Evolutionary conservation across 2,113 vertebrate genomes (phyloP).

Genomic region (Meles meles): DNA sequence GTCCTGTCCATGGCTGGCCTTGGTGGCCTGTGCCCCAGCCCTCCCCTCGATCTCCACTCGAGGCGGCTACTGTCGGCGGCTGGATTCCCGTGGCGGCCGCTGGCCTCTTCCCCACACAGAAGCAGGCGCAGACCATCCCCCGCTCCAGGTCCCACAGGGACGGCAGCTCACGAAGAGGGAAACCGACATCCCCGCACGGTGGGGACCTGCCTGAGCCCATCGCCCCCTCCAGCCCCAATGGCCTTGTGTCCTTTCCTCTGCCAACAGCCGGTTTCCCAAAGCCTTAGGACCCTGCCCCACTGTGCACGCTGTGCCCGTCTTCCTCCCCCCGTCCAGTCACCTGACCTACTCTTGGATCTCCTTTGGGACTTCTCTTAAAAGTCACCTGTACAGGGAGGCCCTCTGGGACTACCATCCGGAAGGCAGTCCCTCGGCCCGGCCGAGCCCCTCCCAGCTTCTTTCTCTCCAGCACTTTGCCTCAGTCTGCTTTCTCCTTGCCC

Average conservation of each 20-base stretch:
- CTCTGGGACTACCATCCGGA: accelerated
- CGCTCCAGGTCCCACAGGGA: accelerated
- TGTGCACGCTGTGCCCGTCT: accelerated
- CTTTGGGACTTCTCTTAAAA: background rate
- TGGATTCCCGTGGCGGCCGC: accelerated
- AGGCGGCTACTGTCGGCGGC: accelerated
- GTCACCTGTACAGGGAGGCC: background rate
- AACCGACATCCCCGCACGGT: accelerated
- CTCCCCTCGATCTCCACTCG: too few relatives aligned
- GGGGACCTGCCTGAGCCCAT: accelerated
- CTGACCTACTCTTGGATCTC: accelerated
- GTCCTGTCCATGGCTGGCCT: accelerated
- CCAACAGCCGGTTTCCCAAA: accelerated
- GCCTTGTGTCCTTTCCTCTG: background rate
- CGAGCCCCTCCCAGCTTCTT: accelerated
- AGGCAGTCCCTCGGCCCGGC: accelerated
- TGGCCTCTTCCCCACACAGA: too few relatives aligned
- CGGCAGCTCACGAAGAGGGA: accelerated
- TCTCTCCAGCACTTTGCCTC: accelerated
- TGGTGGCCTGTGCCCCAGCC: accelerated
- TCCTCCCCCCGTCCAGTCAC: accelerated
- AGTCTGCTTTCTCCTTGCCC: accelerated
- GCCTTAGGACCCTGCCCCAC: background rate
- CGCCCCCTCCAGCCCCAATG: accelerated
- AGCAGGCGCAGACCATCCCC: accelerated